These are phyloP conservation scores for Heliopora coerulea DNA, from an alignment of 92 coral and sea anemone species.

Conservation along the genomic window DNA sequence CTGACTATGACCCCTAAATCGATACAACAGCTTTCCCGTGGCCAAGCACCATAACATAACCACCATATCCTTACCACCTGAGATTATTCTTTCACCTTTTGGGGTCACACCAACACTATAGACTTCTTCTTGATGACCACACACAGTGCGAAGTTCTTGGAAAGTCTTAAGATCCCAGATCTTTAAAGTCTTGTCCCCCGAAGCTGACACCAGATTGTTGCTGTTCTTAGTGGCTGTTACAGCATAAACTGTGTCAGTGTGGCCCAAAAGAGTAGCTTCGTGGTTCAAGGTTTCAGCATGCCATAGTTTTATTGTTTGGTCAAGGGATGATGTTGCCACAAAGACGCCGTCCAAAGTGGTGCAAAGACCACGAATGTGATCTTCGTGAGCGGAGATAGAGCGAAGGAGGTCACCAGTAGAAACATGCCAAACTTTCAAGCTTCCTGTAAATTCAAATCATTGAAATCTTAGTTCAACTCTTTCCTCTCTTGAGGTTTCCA, in stretches of 20 bases:
- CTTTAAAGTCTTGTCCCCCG: slow-evolving; percentile 52
- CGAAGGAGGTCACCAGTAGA: slow-evolving; percentile 23
- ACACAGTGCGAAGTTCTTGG: slow-evolving; percentile 43
- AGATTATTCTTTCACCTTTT: slow-evolving; percentile 41
- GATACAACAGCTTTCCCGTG: slow-evolving; percentile 42
- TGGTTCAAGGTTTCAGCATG: slow-evolving; percentile 16
- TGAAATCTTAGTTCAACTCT: too few species aligned
- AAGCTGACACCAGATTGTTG: slow-evolving; percentile 47
- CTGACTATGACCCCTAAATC: slow-evolving; percentile 55
- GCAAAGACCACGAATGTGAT: slow-evolving; percentile 57
- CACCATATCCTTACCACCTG: slow-evolving; percentile 50
- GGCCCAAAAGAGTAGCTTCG: slow-evolving; percentile 47
- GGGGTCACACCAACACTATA: slow-evolving; percentile 56
- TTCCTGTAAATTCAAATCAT: slow-evolving; percentile 1
- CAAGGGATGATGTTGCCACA: slow-evolving; percentile 54
- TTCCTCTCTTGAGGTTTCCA: too few species aligned
- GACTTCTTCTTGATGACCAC: slow-evolving; percentile 60
- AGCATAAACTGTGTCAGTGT: slow-evolving; percentile 55
- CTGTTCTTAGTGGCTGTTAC: slow-evolving; percentile 45
- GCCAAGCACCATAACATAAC: slow-evolving; percentile 50
- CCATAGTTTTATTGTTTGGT: slow-evolving; percentile 56
- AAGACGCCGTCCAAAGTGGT: slow-evolving; percentile 48
- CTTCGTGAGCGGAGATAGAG: slow-evolving; percentile 48
- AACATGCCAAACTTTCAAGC: slow-evolving; percentile 53
- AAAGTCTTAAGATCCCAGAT: slow-evolving; percentile 54